Percentiles rank a stretch among this genome's conserved stretches.
Conservation (phyloP, 2,113 vertebrate genomes). For the Notarius quadriscutis region DNA sequence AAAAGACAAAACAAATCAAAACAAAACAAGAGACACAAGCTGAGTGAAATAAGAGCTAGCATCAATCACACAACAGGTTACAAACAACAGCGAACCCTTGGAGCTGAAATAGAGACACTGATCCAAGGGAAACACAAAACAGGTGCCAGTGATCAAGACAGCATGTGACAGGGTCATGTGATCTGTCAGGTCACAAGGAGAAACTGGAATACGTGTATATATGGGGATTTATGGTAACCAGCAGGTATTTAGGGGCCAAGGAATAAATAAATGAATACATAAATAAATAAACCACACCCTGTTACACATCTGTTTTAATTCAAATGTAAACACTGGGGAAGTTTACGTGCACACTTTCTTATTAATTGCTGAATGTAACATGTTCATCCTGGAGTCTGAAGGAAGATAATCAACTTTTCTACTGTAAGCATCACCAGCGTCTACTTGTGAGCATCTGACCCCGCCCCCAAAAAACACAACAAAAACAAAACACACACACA, state of each 20-base stretch:
- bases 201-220: neutral
- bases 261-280: too few species aligned
- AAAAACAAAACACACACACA: too few species aligned
- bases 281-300: too few species aligned
- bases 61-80: neutral
- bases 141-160: neutral
- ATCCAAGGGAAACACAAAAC: neutral
- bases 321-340: too few species aligned
- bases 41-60: neutral
- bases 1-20: neutral
- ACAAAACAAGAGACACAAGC: neutral
- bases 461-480: too few species aligned
- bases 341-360: too few species aligned
- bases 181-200: neutral
- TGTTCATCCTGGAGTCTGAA: too few species aligned
- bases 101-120: too few species aligned
- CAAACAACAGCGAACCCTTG: too few species aligned
- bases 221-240: neutral
- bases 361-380: too few species aligned
- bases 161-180: neutral
- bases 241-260: neutral
- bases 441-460: too few species aligned
- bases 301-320: too few species aligned
- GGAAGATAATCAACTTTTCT: neutral
- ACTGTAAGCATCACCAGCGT: neutral